These are phyloP conservation scores for Platyura marginata DNA, from an alignment of 1,140 invertebrate genomes.

Conservation along the genomic window DNA sequence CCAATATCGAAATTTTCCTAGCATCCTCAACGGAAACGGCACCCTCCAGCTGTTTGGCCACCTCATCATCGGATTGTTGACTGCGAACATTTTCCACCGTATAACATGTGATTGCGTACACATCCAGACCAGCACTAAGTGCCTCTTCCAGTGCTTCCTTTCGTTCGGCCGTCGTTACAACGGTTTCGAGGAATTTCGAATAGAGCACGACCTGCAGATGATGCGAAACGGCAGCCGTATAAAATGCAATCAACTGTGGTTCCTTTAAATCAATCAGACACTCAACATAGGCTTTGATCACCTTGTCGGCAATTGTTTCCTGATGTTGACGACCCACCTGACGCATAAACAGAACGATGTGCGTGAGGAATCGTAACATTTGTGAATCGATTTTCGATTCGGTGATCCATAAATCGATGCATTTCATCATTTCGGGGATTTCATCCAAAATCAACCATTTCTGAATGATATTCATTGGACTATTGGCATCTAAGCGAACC, in stretches of 20 bases:
- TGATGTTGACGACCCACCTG: conserved; percentile 50
- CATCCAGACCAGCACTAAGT: conserved; percentile 56
- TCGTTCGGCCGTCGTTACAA: conserved; percentile 28
- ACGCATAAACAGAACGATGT: conserved; percentile 67
- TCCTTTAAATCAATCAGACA: conserved; percentile 52
- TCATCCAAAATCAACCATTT: conserved; percentile 61
- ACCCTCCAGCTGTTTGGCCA: conserved; percentile 4
- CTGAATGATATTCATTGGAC: conserved; percentile 48
- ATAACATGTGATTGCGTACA: conserved; percentile 62
- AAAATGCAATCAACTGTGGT: conserved; percentile 65
- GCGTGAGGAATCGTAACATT: conserved; percentile 48
- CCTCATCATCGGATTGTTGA: conserved; percentile 6
- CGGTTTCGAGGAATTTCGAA: conserved; percentile 54
- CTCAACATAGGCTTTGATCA: conserved; percentile 50
- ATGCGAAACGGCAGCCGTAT: conserved; percentile 54
- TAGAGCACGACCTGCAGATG: conserved; percentile 56
- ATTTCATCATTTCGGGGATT: conserved; percentile 36
- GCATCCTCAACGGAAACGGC: conserved; percentile 13
- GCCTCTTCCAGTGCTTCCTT: conserved; percentile 41
- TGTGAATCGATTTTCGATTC: conserved; percentile 9
- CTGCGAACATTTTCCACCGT: conserved; percentile 61
- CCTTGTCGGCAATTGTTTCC: conserved; percentile 46
- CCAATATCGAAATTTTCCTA: conserved; percentile 60
- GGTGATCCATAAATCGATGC: conserved; percentile 23
- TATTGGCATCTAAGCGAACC: conserved; percentile 31